These are phyloP conservation scores for Coilia nasus DNA, from an alignment of 2,797 vertebrate genomes.

Conservation along the genomic window DNA sequence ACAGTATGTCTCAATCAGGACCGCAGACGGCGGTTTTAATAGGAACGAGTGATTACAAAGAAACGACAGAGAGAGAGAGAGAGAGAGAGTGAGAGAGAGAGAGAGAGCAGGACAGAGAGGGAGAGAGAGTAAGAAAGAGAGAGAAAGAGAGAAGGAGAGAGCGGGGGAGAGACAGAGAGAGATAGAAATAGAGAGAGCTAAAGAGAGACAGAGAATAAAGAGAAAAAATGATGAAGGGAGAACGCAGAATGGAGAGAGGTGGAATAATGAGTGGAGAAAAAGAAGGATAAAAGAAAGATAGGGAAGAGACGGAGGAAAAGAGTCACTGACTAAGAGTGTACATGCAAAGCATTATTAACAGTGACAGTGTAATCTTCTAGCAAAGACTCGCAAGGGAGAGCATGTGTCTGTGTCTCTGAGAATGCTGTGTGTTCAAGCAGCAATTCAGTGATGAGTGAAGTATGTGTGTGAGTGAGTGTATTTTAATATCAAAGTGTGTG, in stretches of 20 bases:
- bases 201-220: background rate
- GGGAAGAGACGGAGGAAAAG: conserved; percentile 7
- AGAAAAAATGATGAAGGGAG: too few species aligned
- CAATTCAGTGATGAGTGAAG: background rate
- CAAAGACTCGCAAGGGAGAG: background rate
- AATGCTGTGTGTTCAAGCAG: background rate
- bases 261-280: too few species aligned
- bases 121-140: conserved; percentile 29
- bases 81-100: background rate
- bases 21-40: conserved; percentile 34
- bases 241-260: too few species aligned
- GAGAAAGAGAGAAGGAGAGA: background rate
- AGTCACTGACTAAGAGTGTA: background rate
- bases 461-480: background rate
- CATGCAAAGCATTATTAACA: conserved; percentile 4
- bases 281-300: too few species aligned
- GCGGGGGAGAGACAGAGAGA: too few species aligned
- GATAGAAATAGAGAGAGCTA: conserved; percentile 10
- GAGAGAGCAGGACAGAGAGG: background rate
- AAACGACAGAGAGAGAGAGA: conserved; percentile 31
- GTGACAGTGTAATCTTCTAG: background rate
- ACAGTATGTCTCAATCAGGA: conserved; percentile 79
- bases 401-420: background rate
- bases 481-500: background rate
- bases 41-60: conserved; percentile 28